Conservation (phyloP, 2,797 vertebrate genomes). For the Tarsius wallacei region DNA sequence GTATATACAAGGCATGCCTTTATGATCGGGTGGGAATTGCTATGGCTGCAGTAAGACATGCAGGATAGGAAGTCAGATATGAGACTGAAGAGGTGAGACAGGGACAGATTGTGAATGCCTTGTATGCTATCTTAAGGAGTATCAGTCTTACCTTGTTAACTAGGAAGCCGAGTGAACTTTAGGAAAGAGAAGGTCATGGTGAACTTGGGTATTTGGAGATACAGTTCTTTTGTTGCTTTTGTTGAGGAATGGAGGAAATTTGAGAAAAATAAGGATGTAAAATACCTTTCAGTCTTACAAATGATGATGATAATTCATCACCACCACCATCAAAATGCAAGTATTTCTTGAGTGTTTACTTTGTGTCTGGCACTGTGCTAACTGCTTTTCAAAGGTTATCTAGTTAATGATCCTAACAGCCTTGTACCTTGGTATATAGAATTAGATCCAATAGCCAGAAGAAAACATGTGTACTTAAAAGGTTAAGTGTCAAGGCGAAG, state of each 20-base stretch:
- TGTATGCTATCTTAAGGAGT: not conserved
- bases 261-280: not conserved
- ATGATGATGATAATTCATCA: no score
- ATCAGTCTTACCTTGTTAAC: not conserved
- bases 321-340: not conserved
- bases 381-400: not conserved
- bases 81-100: not conserved
- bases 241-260: not conserved
- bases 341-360: not conserved
- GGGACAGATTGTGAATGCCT: not conserved
- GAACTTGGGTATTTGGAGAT: not conserved
- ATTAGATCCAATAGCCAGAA: not conserved
- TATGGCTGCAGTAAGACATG: not conserved
- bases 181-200: not conserved
- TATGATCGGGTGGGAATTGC: not conserved
- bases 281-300: not conserved
- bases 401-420: not conserved
- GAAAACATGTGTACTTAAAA: not conserved
- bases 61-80: not conserved
- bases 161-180: not conserved
- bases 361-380: not conserved
- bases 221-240: not conserved
- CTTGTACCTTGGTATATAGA: not conserved
- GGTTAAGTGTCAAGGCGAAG: not conserved
- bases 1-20: not conserved